phyloP scores from a whole-genome alignment of 2,797 vertebrate species.

The Clamator glandarius region DNA sequence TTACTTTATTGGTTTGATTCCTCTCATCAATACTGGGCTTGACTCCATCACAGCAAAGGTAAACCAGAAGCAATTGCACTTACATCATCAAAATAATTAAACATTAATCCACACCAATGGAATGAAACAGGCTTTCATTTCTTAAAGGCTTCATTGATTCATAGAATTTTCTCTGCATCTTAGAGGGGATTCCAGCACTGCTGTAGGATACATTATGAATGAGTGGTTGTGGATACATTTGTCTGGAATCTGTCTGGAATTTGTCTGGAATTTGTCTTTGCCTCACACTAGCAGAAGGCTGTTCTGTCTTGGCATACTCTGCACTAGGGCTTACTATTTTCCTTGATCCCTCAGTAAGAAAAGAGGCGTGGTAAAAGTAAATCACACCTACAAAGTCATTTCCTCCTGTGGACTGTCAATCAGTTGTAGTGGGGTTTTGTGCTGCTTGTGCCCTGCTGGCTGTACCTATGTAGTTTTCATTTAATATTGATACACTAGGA shows the following conservation, averaged over 20 bases:
- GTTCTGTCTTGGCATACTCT: neutral
- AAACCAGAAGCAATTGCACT: neutral
- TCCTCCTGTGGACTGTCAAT: neutral
- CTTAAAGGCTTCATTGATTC: neutral
- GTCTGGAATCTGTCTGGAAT: neutral
- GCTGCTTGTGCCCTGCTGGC: neutral
- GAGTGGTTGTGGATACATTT: neutral
- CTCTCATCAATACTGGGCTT: neutral
- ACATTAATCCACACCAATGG: neutral
- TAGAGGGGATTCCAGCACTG: fast-evolving
- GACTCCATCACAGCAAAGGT: neutral
- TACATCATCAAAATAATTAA: neutral
- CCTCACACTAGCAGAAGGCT: neutral
- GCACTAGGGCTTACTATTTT: neutral
- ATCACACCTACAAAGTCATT: neutral
- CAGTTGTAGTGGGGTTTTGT: neutral
- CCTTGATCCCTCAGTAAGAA: neutral
- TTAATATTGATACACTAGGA: neutral
- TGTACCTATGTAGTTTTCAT: neutral
- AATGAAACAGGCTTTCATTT: neutral
- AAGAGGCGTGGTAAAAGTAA: neutral
- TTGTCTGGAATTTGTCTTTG: neutral
- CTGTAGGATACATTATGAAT: neutral
- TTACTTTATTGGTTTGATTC: neutral
- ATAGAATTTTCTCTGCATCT: neutral